Conservation (phyloP, 2,888 invertebrate species). For the Synergus itoensis region DNA sequence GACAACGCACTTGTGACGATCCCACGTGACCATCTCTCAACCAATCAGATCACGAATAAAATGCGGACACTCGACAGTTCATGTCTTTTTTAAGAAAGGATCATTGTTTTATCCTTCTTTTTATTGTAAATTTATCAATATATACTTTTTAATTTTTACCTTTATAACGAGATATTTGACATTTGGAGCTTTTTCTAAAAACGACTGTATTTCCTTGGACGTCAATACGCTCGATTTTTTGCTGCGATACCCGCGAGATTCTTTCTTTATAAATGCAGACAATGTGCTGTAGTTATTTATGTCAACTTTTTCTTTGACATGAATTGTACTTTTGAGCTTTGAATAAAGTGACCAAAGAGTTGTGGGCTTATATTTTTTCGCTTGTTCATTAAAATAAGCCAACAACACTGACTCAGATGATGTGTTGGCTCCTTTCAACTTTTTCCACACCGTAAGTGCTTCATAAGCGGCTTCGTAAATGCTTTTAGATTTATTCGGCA, state of each 20-base stretch:
- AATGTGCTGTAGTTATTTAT: background rate
- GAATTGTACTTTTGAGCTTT: background rate
- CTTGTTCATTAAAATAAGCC: background rate
- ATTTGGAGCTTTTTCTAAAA: no score
- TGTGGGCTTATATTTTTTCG: background rate
- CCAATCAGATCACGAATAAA: no score
- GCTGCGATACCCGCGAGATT: background rate
- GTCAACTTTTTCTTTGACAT: background rate
- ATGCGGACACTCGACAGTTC: no score
- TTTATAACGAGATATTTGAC: no score
- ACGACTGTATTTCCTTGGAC: no score
- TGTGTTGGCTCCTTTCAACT: background rate
- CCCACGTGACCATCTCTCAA: no score
- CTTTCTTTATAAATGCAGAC: background rate
- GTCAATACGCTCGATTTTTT: no score
- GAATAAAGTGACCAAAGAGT: background rate
- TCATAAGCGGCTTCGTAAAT: background rate
- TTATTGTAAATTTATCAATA: no score
- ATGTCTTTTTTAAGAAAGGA: no score
- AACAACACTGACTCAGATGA: background rate
- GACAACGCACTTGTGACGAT: no score
- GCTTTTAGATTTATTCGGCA: background rate
- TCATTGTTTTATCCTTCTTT: no score
- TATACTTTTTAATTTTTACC: no score
- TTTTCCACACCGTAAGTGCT: background rate